Evolutionary conservation across 92 coral and sea anemone species (phyloP), one percentile per base, ranked within the genome.

Genomic region (Palythoa heliodiscus): DNA sequence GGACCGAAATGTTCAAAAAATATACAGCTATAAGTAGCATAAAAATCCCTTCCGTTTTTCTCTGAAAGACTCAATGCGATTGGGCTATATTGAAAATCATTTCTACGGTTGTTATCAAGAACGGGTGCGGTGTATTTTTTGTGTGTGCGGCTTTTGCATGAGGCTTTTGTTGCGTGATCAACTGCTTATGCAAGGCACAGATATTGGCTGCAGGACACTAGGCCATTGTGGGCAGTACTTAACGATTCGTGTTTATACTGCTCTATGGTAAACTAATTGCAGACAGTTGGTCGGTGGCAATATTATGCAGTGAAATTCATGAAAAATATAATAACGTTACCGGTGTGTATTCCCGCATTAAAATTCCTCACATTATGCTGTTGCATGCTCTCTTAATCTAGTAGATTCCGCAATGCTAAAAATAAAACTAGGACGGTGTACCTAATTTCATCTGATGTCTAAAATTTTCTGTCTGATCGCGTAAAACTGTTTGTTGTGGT

Each of bases 211-310:
- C 12, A 76, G 67, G 67, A 38, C 81, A 53, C 19, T 2, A 76
- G 81, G 81, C 19, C 81, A 58, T 22, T 24, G 81, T 54, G 81
- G 67, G 68, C 38, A 76, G 66, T 24, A 53, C 67, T 76, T 54
- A 76, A 25, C 63, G 48, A 16, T 11, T 76, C 68, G 13, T n/a
- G 19, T 11, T 14, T 12, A 54, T 76, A 76, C 67, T 76, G 81
- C 64, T 24, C 68, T 11, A 64, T 24, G 50, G 52, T 19, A 55
- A 53, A 64, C 37, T 76, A 76, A 76, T 76, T 76, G 63, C 81
- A 52, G 80, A 75, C 80, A 54, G 66, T 54, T 19, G n/a, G 66
- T 76, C 81, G 67, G 66, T 76, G 67, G 7, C 81, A 76, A 76
- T 76, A 76, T 53, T 76, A 37, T 14, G 13, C 43, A 11, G 7